Conservation (phyloP, 2,113 vertebrate species). For the Chaetura pelagica region DNA sequence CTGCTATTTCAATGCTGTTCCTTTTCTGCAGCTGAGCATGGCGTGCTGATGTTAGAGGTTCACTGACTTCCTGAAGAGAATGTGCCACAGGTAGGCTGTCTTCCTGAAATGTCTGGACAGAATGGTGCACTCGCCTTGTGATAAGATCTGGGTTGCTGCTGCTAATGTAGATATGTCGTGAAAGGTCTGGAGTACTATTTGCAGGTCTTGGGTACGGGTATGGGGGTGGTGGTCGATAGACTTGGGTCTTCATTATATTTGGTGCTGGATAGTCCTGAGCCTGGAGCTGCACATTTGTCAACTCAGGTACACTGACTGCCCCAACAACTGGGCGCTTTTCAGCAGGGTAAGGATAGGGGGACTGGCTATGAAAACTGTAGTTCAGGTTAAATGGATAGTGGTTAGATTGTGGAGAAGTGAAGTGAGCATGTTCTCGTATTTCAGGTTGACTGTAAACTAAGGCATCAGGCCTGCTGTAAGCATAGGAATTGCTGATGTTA, state of each 20-base stretch:
- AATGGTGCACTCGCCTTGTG: conserved; percentile 93
- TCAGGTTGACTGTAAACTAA: conserved; percentile 98
- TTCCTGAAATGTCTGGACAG: conserved; percentile 97
- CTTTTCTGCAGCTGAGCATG: conserved; percentile 87
- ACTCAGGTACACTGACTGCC: conserved; percentile 93
- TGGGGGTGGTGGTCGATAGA: conserved; percentile 92
- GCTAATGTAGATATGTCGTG: conserved; percentile 91
- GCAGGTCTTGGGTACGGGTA: conserved; percentile 93
- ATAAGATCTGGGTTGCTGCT: conserved; percentile 97
- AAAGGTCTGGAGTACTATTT: conserved; percentile 97
- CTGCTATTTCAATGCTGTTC: conserved; percentile 94
- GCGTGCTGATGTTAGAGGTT: conserved; percentile 84
- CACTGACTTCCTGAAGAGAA: conserved; percentile 96
- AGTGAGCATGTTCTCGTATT: conserved; percentile 88
- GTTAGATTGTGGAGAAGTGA: conserved; percentile 70
- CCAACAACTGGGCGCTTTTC: conserved; percentile 91
- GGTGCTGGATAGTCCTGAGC: conserved; percentile 93
- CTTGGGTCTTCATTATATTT: conserved; percentile 95
- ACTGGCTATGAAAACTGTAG: conserved; percentile 93
- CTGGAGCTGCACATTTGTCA: conserved; percentile 94
- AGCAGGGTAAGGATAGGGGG: conserved; percentile 86
- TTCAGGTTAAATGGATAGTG: conserved; percentile 89
- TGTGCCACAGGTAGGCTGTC: conserved; percentile 96
- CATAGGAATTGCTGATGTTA: conserved; percentile 91
- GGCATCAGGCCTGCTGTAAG: conserved; percentile 92